Evolutionary conservation across 2,113 vertebrate genomes (phyloP).

Genomic region (Rhea americana): DNA sequence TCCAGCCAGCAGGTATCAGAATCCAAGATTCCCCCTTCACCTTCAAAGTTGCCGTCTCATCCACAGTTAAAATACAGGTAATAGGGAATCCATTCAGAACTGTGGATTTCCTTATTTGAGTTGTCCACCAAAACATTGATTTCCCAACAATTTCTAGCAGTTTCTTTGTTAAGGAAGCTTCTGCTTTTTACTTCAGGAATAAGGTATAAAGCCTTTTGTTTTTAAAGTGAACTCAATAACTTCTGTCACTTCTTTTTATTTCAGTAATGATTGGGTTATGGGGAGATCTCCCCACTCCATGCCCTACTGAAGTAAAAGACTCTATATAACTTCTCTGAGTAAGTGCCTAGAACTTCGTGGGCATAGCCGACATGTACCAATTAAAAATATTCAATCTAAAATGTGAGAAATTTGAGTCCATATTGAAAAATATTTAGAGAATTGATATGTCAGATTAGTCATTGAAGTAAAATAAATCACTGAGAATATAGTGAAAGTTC

Average conservation of each 20-base stretch:
- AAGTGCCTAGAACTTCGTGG: neutral
- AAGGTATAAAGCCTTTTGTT: neutral
- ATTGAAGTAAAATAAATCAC: neutral
- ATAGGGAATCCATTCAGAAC: neutral
- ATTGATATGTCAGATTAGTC: neutral
- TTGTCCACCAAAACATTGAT: neutral
- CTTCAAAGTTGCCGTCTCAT: neutral
- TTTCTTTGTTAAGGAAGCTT: neutral
- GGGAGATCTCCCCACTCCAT: neutral
- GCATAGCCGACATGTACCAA: neutral
- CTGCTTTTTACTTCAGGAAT: neutral
- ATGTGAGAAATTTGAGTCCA: neutral
- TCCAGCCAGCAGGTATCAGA: neutral
- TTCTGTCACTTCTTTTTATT: neutral
- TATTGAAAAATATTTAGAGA: neutral
- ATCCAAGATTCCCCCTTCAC: neutral
- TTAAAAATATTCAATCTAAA: neutral
- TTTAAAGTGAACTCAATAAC: neutral
- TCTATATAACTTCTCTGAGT: neutral
- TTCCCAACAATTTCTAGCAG: accelerated
- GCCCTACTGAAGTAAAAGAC: neutral
- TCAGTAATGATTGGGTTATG: neutral
- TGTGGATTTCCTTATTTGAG: neutral
- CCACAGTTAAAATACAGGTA: neutral
- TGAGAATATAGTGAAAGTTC: neutral